These are phyloP conservation scores for Leptinotarsa defecta DNA, from an alignment of 1,140 invertebrate species.

Conservation along the genomic window DNA sequence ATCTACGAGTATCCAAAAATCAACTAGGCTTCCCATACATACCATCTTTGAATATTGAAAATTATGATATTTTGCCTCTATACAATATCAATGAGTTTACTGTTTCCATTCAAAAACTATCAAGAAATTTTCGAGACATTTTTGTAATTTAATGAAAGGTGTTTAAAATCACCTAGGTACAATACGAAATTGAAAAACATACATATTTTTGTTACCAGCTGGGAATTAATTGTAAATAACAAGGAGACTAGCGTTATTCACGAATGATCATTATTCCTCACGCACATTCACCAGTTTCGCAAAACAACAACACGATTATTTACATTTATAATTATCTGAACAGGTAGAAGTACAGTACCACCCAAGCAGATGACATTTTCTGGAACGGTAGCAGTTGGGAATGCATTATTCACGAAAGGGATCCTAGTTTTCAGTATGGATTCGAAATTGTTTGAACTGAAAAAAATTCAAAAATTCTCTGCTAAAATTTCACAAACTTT, in stretches of 20 bases:
- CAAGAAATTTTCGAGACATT: too few relatives aligned
- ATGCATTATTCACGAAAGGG: not conserved
- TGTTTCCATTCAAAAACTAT: too few relatives aligned
- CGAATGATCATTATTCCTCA: slow-evolving; percentile 1
- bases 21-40: too few relatives aligned
- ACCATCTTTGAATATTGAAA: too few relatives aligned
- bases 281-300: not conserved
- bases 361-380: not conserved
- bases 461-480: too few relatives aligned
- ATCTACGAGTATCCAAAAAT: too few relatives aligned
- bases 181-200: not conserved
- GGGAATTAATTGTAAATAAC: not conserved
- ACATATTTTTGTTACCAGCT: not conserved
- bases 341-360: not conserved
- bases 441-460: not conserved
- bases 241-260: not conserved
- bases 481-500: too few relatives aligned
- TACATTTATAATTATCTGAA: slow-evolving; percentile 7
- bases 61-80: too few relatives aligned
- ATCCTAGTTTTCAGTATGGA: not conserved
- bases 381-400: not conserved
- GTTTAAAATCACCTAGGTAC: too few relatives aligned
- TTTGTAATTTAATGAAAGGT: too few relatives aligned
- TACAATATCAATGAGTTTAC: too few relatives aligned
- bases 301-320: slow-evolving; percentile 3